These are phyloP conservation scores for Dendrocincla fuliginosa DNA, from an alignment of 2,797 vertebrate genomes.

Conservation along the genomic window DNA sequence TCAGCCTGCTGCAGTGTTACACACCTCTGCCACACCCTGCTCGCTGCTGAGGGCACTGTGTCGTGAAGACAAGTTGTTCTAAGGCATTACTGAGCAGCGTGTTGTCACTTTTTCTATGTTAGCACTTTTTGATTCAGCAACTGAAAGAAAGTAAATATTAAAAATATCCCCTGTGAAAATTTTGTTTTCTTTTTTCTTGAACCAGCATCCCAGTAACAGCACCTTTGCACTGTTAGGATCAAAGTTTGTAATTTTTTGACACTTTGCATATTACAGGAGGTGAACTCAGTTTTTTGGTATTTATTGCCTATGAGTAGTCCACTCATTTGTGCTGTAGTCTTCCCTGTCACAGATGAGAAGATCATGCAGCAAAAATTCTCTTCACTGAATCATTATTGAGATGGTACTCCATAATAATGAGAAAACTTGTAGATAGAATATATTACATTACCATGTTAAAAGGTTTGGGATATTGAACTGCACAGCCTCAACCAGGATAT, in stretches of 20 bases:
- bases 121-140: background rate
- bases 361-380: background rate
- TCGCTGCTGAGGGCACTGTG: background rate
- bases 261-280: background rate
- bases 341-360: background rate
- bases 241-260: background rate
- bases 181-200: background rate
- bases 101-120: background rate
- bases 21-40: background rate
- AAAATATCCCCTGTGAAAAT: background rate
- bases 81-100: background rate
- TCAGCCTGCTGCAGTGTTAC: background rate
- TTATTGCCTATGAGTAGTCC: background rate
- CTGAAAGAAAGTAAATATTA: background rate
- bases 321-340: background rate
- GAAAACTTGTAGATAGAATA: background rate
- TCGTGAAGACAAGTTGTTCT: background rate
- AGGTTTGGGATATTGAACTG: background rate
- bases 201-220: background rate
- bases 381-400: background rate
- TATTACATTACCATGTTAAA: background rate
- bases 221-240: background rate
- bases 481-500: background rate
- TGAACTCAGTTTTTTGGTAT: background rate
- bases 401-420: background rate